Evolutionary conservation across 2,888 invertebrate genomes (phyloP).

Genomic region (Cryptus armator): DNA sequence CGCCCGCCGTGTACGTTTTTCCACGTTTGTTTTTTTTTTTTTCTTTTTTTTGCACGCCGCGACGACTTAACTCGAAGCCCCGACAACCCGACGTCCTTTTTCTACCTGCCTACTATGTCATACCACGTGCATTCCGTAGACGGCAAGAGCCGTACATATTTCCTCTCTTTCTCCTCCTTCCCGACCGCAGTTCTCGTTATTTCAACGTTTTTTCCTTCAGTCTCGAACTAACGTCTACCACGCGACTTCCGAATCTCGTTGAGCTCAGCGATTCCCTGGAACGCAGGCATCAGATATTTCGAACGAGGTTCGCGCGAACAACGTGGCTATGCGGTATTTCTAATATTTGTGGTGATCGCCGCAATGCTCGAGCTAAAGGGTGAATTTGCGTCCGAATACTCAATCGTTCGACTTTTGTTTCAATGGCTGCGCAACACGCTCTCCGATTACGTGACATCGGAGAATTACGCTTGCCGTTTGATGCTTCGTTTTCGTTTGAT

Average conservation of each 20-base stretch:
- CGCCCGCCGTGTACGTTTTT: conserved; percentile 24
- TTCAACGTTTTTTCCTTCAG: conserved; percentile 10
- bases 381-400: background rate
- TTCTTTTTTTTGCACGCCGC: conserved; percentile 40
- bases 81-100: conserved; percentile 11
- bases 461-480: background rate
- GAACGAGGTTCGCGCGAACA: background rate
- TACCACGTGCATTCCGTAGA: conserved; percentile 8
- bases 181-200: conserved; percentile 10
- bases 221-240: conserved; percentile 9
- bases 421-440: conserved; percentile 13
- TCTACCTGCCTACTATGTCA: conserved; percentile 7
- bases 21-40: conserved; percentile 4
- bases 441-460: background rate
- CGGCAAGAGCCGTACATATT: conserved; percentile 1
- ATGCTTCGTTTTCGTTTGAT: background rate
- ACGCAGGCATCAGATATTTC: conserved; percentile 24
- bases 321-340: background rate
- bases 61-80: conserved; percentile 24
- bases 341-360: conserved; percentile 8
- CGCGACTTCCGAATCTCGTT: conserved; percentile 32
- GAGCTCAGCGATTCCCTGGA: background rate
- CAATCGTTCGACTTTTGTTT: background rate
- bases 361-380: background rate
- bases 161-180: background rate